A percentile compares a stretch with the other conserved stretches of the same genome.
These are phyloP conservation scores for Ceratotherium simum DNA, from an alignment of 2,113 vertebrate species.

Conservation along the genomic window DNA sequence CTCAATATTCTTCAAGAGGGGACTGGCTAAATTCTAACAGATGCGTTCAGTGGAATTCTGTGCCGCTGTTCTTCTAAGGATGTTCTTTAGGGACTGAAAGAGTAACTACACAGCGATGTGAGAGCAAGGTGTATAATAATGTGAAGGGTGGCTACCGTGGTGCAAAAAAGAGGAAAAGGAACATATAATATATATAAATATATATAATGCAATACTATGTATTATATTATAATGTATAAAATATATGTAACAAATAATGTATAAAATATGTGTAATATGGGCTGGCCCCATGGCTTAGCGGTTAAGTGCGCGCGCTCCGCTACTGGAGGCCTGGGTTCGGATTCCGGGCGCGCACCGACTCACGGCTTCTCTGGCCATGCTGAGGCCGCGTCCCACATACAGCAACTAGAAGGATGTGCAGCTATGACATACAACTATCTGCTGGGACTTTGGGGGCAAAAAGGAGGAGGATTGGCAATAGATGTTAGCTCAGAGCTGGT, in stretches of 20 bases:
- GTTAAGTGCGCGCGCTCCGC: too few species aligned
- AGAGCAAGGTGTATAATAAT: neutral
- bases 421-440: too few species aligned
- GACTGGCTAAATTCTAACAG: neutral
- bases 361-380: too few species aligned
- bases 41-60: neutral
- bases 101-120: neutral
- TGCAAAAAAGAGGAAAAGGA: neutral
- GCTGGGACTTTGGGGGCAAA: too few species aligned
- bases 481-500: too few species aligned
- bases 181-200: neutral
- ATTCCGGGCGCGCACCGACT: too few species aligned
- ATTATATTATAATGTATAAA: neutral
- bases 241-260: neutral
- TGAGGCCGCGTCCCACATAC: too few species aligned
- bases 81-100: neutral
- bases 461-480: too few species aligned
- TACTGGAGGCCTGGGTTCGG: too few species aligned
- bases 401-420: too few species aligned
- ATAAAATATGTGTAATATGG: neutral
- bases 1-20: neutral
- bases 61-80: neutral
- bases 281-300: too few species aligned
- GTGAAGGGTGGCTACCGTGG: neutral
- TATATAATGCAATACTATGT: neutral